Conservation (phyloP, 2,797 vertebrate species). For the Synaphobranchus kaupii region DNA sequence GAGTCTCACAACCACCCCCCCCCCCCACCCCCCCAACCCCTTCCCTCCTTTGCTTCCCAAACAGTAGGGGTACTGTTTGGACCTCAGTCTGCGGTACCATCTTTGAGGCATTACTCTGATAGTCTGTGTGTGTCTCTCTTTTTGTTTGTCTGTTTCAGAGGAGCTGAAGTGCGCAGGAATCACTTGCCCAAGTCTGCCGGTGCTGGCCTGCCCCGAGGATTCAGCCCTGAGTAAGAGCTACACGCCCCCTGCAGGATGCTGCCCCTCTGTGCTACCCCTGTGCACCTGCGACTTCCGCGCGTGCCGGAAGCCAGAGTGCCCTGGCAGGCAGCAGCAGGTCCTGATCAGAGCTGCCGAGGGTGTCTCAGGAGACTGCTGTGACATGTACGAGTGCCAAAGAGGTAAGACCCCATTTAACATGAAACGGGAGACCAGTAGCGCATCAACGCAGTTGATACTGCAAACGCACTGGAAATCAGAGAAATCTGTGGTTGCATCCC, state of each 20-base stretch:
- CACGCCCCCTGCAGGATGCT: slow-evolving; percentile 71
- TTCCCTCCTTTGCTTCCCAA: slow-evolving; percentile 19
- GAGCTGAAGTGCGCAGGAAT: slow-evolving; percentile 70
- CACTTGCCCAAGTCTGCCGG: slow-evolving; percentile 60
- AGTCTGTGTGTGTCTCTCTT: background rate
- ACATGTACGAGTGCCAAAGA: slow-evolving; percentile 75
- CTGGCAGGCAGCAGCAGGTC: slow-evolving; percentile 58
- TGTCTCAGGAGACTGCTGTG: slow-evolving; percentile 75
- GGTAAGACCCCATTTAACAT: slow-evolving; percentile 56
- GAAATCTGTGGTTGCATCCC: background rate
- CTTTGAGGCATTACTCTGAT: slow-evolving; percentile 2
- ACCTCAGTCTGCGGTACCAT: background rate
- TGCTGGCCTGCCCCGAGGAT: slow-evolving; percentile 69
- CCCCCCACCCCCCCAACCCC: background rate
- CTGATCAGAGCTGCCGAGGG: slow-evolving; percentile 65
- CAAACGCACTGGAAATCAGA: background rate
- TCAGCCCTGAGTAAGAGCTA: slow-evolving; percentile 71
- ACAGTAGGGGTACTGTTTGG: slow-evolving; percentile 47
- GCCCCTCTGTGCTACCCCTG: slow-evolving; percentile 63
- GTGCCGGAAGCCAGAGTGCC: slow-evolving; percentile 68
- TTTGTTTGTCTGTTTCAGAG: slow-evolving; percentile 62
- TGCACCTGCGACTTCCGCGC: slow-evolving; percentile 71
- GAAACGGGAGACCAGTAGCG: background rate
- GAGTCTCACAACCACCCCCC: background rate
- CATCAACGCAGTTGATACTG: background rate